phyloP scores from a whole-genome alignment of 2,797 vertebrate genomes.

The Gallirallus australis region DNA sequence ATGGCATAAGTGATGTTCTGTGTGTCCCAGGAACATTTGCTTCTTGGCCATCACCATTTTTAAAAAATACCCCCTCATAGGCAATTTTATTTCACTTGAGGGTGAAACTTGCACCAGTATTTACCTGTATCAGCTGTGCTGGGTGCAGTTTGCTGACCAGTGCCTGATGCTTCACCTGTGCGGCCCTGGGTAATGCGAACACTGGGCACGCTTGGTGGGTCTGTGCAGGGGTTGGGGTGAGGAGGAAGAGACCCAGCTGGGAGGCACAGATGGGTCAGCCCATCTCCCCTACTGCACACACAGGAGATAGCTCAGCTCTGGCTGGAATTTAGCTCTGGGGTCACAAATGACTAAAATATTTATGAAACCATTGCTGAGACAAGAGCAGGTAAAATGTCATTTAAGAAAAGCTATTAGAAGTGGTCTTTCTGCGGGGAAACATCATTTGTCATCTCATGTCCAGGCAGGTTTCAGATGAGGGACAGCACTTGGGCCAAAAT shows the following conservation, averaged over 20 bases:
- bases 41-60: not conserved
- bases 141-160: not conserved
- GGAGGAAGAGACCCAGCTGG: too few species aligned
- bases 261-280: not conserved
- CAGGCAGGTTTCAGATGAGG: not conserved
- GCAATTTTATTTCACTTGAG: not conserved
- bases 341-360: not conserved
- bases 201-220: accelerated
- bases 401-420: not conserved
- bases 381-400: not conserved
- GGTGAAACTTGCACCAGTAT: not conserved
- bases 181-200: not conserved
- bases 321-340: not conserved
- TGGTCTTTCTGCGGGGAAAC: not conserved
- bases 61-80: not conserved
- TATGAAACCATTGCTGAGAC: not conserved
- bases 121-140: not conserved
- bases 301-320: not conserved
- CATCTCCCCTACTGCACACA: accelerated
- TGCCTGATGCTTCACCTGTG: not conserved
- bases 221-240: not conserved
- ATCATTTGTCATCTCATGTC: not conserved
- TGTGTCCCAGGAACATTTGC: not conserved
- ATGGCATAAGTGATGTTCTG: not conserved
- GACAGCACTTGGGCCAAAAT: not conserved